Conservation (phyloP, 2,113 vertebrate species). For the Takifugu bimaculatus region DNA sequence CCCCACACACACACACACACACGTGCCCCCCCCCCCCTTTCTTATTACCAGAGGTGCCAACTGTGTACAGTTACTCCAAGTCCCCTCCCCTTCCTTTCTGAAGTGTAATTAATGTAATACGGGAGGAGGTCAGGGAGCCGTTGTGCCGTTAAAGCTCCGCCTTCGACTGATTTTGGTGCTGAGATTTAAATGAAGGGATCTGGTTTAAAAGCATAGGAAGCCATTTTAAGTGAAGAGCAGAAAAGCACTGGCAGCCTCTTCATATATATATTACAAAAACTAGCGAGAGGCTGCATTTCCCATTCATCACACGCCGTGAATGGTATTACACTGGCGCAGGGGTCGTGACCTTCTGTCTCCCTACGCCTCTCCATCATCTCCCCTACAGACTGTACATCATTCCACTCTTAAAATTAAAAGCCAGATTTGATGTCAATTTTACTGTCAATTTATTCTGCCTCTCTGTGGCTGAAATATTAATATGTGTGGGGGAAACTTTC, state of each 20-base stretch:
- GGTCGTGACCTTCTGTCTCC: conserved; percentile 46
- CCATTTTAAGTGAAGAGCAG: neutral
- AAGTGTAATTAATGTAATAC: conserved; percentile 53
- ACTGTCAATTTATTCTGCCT: conserved; percentile 73
- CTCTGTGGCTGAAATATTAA: conserved; percentile 74
- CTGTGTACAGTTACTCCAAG: conserved; percentile 34
- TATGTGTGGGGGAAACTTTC: conserved; percentile 57
- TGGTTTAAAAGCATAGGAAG: neutral
- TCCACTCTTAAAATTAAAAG: conserved; percentile 72
- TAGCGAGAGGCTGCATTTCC: conserved; percentile 11
- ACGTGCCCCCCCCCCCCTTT: conserved; percentile 6
- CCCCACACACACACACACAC: conserved; percentile 1
- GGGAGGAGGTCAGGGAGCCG: neutral
- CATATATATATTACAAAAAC: conserved; percentile 10
- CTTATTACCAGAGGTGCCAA: conserved; percentile 43
- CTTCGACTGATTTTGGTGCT: conserved; percentile 5
- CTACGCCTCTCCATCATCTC: conserved; percentile 36
- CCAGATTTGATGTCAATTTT: conserved; percentile 70
- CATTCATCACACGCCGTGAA: conserved; percentile 31
- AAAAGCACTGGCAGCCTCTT: neutral
- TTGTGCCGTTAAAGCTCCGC: conserved; percentile 9
- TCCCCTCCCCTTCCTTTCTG: conserved; percentile 29
- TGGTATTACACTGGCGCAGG: conserved; percentile 26
- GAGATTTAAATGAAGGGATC: neutral
- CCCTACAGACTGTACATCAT: conserved; percentile 31